Conservation (phyloP, 2,888 invertebrate genomes). For the Protula sp. region DNA sequence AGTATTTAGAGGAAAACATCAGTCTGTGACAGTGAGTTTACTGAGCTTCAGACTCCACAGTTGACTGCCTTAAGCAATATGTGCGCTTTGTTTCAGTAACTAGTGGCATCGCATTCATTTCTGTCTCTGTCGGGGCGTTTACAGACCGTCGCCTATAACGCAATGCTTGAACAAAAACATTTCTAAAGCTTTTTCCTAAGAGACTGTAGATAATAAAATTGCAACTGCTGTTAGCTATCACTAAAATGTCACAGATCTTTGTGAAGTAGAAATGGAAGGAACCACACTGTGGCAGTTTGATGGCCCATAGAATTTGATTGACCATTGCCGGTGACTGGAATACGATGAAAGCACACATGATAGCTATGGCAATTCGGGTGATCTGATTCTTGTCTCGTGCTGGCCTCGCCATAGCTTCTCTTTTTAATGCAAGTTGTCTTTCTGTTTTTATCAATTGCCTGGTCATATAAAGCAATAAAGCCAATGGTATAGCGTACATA, state of each 20-base stretch:
- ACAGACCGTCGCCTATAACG: no score
- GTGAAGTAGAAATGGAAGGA: slow-evolving; percentile 26
- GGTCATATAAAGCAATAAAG: slow-evolving; percentile 18
- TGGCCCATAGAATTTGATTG: slow-evolving; percentile 26
- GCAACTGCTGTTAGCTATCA: slow-evolving; percentile 21
- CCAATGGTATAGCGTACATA: slow-evolving; percentile 24
- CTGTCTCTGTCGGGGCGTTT: no score
- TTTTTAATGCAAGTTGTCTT: slow-evolving; percentile 10
- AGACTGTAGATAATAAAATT: slow-evolving; percentile 26
- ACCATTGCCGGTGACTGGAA: slow-evolving; percentile 25
- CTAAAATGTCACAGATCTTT: slow-evolving; percentile 22
- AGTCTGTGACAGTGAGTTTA: no score
- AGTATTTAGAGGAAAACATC: no score
- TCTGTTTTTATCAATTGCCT: slow-evolving; percentile 13
- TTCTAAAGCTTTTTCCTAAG: slow-evolving; percentile 21
- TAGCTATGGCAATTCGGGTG: slow-evolving; percentile 19
- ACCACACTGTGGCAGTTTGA: slow-evolving; percentile 14
- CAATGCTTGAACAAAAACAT: slow-evolving; percentile 15
- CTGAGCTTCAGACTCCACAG: no score
- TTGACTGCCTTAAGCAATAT: no score
- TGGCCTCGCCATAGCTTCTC: slow-evolving; percentile 3
- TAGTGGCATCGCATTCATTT: no score
- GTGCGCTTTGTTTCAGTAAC: no score
- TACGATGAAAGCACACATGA: slow-evolving; percentile 21
- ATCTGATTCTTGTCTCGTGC: slow-evolving; percentile 17